Evolutionary conservation across 1,140 invertebrate genomes (phyloP), one percentile per base, ranked within the genome.

Genomic region (Musca vetustissima): DNA sequence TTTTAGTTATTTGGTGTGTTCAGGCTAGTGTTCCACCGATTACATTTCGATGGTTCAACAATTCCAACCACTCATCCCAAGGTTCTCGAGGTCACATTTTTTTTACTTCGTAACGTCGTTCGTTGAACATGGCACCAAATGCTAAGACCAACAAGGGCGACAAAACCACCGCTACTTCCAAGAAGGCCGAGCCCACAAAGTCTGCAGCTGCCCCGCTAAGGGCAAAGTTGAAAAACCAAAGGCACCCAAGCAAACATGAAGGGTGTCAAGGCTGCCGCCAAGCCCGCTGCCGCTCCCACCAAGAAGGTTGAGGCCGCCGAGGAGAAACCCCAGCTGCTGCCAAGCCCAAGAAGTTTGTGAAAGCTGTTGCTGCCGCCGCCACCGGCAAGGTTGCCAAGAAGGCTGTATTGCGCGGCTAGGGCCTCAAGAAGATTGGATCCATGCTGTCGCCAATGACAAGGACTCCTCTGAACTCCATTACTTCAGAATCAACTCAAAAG

Each of bases 341-440:
- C 74, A 82, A 83, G 68, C 81, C 85, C 55, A 76, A 83, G 76
- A 86, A 86, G 71, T 83, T 83, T 3, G 79, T 74, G 66, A 59
- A 76, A 28, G 73, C 74, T 64, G 70, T 73, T 11, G 72, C 74
- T 55, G 76, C 79, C 14, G 64, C 74, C 0, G 73, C 74, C n/a
- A 83, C 84, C 69, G 81, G 82, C 79, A 84, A 82, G 72, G 79
- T 83, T 67, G 85, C 82, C 70, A 92, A 88, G 82, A 92, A 90
- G 83, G 90, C 88, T 80, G 84, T 90, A 78, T 87, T 93, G 75
- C 89, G 91, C 72, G 93, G 92, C 61, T 94, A 94, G 85, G 90
- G 91, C 53, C 89, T 91, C 71, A 98, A 96, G 83, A 95, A 96
- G 86, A 98, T n/a, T n/a, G n/a, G n/a, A n/a, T n/a, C n/a, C n/a